Evolutionary conservation across 2,113 vertebrate species (phyloP), one percentile per base, ranked within the genome.

Genomic region (Halichoerus grypus): DNA sequence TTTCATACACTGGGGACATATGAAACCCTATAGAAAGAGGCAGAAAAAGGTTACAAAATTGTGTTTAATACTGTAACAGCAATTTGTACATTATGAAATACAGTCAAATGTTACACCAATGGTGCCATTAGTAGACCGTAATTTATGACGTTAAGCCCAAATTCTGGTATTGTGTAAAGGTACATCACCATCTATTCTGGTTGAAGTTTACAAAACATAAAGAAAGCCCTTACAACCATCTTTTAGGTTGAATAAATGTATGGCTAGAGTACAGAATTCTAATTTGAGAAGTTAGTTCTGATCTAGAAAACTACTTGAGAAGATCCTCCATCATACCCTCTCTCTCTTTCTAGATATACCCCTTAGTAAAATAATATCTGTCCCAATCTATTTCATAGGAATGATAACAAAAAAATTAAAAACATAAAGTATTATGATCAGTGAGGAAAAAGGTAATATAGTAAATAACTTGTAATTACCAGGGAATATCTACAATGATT

Each of bases 1-100:
- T 98, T 99, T 99, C 99, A 99, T 99, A 98, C 99, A 99, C 97
- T 99, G 99, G 79, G 99, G 99, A 99, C 99, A 99, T 98, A 99
- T 99, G 98, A 99, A 99, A 74, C 99, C 99, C 99, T 99, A 97
- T 46, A 97, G 85, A 19, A 94, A 98, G 55, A 97, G 83, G 15
- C 2, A 95, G 94, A 94, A 69, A 95, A 95, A 33, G 8, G 15
- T 79, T 76, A 81, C 63, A 92, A 88, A 93, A 90, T 49, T 53
- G 22, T 57, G 69, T 77, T 92, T 80, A 53, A 79, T 69, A 82
- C 13, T 88, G 10, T 16, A 96, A 69, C 94, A 95, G 92, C 5
- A 76, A 76, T 82, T 77, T 63, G 2, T 8, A 53, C 94, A 86
- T 86, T 91, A 90, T 24, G 11, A 98, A 97, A 94, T 46, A 96